A percentile compares a stretch with the other conserved stretches of the same genome.
phyloP scores from a whole-genome alignment of 1,140 invertebrate genomes.

The Caerostris extrusa region DNA sequence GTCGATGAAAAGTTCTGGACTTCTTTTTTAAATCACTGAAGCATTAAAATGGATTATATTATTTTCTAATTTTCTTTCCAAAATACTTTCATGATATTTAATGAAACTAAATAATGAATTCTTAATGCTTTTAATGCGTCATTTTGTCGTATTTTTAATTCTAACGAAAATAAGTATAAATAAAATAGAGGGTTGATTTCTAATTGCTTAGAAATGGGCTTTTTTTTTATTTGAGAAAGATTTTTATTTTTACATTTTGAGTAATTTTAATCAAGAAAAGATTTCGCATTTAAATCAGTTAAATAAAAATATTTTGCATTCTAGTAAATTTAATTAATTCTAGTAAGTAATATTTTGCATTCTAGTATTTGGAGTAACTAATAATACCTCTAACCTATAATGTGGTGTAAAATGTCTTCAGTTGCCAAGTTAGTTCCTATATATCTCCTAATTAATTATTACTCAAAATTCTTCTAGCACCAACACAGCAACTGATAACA shows the following conservation, averaged over 20 bases:
- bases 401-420: too few relatives aligned
- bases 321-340: too few relatives aligned
- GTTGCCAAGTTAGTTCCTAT: too few relatives aligned
- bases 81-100: background rate
- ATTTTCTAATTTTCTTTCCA: background rate
- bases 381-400: too few relatives aligned
- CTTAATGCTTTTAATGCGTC: background rate
- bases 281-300: background rate
- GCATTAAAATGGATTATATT: background rate
- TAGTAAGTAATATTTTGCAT: too few relatives aligned
- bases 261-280: background rate
- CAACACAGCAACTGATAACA: too few relatives aligned
- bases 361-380: too few relatives aligned
- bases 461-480: too few relatives aligned
- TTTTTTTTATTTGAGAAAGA: background rate
- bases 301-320: too few relatives aligned
- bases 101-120: background rate
- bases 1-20: background rate
- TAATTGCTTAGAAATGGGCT: background rate
- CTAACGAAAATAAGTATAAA: background rate
- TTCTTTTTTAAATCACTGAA: background rate
- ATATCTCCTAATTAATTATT: too few relatives aligned
- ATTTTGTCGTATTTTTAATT: background rate
- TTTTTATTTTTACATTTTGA: background rate
- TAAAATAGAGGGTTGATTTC: background rate